Conservation (phyloP, 2,888 invertebrate species). For the Acleris sparsana region DNA sequence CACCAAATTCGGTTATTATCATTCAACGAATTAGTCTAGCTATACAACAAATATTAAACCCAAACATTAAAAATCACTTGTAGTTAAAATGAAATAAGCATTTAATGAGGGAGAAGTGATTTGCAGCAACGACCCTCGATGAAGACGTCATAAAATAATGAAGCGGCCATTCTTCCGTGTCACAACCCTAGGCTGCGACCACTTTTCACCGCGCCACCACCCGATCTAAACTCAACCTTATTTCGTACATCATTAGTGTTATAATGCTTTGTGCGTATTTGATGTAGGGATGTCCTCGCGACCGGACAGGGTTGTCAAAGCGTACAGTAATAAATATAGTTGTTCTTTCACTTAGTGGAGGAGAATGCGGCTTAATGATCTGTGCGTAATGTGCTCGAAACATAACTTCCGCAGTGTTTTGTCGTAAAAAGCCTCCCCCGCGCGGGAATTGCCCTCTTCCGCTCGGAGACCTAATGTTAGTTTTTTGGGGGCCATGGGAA, state of each 20-base stretch:
- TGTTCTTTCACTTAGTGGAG: slow-evolving; percentile 62
- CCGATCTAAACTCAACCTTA: slow-evolving; percentile 38
- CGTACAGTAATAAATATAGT: slow-evolving; percentile 74
- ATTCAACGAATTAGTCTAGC: neutral
- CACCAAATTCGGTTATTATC: neutral
- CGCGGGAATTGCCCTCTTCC: slow-evolving; percentile 55
- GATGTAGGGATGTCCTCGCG: slow-evolving; percentile 40
- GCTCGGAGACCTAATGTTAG: slow-evolving; percentile 45
- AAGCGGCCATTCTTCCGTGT: slow-evolving; percentile 59
- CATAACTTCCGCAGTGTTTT: slow-evolving; percentile 77
- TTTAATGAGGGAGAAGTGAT: slow-evolving; percentile 37
- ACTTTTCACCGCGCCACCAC: slow-evolving; percentile 13
- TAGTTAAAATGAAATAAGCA: slow-evolving; percentile 33
- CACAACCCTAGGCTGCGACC: slow-evolving; percentile 56
- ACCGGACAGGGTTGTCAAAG: slow-evolving; percentile 69
- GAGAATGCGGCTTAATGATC: slow-evolving; percentile 74
- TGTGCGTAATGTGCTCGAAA: slow-evolving; percentile 73
- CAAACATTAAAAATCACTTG: slow-evolving; percentile 19
- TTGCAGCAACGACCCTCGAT: slow-evolving; percentile 48
- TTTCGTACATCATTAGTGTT: slow-evolving; percentile 2
- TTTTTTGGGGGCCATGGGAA: slow-evolving; percentile 40
- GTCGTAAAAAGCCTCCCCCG: slow-evolving; percentile 67
- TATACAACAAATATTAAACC: neutral
- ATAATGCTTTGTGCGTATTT: slow-evolving; percentile 10
- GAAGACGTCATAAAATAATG: slow-evolving; percentile 80